Evolutionary conservation across 2,797 vertebrate species (phyloP), one percentile per base, ranked within the genome.

Genomic region (Austrolebias charrua): DNA sequence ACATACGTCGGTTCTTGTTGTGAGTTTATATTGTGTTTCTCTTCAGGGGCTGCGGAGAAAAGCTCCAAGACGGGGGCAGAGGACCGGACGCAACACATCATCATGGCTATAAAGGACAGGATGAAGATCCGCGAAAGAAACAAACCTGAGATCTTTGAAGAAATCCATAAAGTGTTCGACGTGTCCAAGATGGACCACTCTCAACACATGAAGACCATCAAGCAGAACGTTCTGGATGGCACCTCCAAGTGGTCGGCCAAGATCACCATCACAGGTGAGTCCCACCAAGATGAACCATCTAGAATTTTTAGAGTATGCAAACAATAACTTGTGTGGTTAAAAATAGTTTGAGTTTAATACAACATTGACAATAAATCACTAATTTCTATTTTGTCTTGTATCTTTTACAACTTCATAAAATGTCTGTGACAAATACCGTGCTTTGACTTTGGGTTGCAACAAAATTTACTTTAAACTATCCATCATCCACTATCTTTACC

Each of bases 111-210:
- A 95, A 98, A 97, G 84, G 96, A 98, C 89, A 93, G 96, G 58
- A 98, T 99, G 97, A 99, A 98, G 86, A 98, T 98, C 73, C 93
- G 97, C 0, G 97, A 99, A 85, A 91, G 96, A 63, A 99, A 98
- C 91, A 98, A 96, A 57, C 97, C 97, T 0, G 97, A 99, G 91
- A 96, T 98, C 80, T 99, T 99, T 28, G 96, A 98, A 67, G 92
- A 95, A 68, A 98, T 98, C 83, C 88, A 94, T 48, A 93, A 92
- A 15, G 91, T 98, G 53, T 99, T 99, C 63, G 78, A 54, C 45
- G 67, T 95, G 71, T 85, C 88, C 84, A 97, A 95, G 81, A 75
- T 92, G 74, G 66, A 90, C 48, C 97, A 99, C 7, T 90, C 85
- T 6, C 96, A 98, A 73, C 94, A 98, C 83, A 98, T 98, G 95